Evolutionary conservation across 1,140 invertebrate genomes (phyloP).

Genomic region (Euwallacea similis): DNA sequence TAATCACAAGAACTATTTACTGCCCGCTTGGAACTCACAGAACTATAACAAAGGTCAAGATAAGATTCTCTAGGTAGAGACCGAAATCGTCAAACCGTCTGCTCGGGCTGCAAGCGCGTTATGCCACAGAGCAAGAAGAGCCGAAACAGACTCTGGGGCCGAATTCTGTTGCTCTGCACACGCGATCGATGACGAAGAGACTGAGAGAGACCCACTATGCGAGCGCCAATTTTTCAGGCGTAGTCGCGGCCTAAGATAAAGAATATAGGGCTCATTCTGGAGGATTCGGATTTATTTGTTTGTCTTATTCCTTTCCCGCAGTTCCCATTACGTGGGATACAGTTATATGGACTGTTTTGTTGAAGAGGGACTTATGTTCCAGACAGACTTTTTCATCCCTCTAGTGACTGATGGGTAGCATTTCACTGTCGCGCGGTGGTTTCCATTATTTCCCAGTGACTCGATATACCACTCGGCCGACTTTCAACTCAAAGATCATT

Average conservation of each 20-base stretch:
- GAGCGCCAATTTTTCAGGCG: constrained; percentile 20
- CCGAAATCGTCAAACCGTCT: constrained; percentile 1
- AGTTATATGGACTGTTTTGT: no score
- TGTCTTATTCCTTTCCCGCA: not conserved
- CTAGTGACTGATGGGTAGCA: no score
- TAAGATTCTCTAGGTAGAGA: not conserved
- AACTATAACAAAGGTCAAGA: no score
- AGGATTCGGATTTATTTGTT: constrained; percentile 13
- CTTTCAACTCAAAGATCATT: no score
- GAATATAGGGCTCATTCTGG: not conserved
- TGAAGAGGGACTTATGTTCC: no score
- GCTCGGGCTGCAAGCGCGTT: constrained; percentile 13
- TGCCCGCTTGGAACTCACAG: no score
- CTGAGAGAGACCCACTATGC: constrained; percentile 15
- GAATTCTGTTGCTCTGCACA: constrained; percentile 33
- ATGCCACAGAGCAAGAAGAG: constrained; percentile 15
- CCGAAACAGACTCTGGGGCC: constrained; percentile 23
- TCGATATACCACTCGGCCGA: no score
- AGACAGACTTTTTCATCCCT: no score
- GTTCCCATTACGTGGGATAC: not conserved
- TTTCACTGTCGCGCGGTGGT: no score
- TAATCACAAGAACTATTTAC: no score
- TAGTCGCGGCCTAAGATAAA: constrained; percentile 9
- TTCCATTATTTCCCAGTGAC: no score
- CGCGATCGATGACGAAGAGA: constrained; percentile 25